Percentiles rank a stretch among this genome's conserved stretches.
Evolutionary conservation across 2,113 vertebrate species (phyloP).

Genomic region (Eira barbara): DNA sequence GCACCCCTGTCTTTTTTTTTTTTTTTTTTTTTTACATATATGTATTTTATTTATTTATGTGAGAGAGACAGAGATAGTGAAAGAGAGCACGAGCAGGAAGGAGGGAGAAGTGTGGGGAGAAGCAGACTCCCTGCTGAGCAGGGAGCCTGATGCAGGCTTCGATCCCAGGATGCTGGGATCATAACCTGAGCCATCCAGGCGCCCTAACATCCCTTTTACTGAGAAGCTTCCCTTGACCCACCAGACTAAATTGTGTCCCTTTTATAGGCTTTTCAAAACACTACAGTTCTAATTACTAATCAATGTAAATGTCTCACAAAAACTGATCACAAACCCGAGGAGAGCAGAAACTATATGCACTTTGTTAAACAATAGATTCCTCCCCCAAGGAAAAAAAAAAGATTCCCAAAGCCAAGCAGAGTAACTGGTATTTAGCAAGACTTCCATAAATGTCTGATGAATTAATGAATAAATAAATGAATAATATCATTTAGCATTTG

Average conservation of each 20-base stretch:
- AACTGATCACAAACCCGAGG: not conserved
- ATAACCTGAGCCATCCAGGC: too few species aligned
- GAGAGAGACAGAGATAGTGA: too few species aligned
- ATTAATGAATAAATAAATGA: conserved; percentile 13
- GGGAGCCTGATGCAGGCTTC: too few species aligned
- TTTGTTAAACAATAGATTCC: conserved; percentile 34
- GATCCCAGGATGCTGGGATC: too few species aligned
- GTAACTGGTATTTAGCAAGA: not conserved
- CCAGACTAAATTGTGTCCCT: not conserved
- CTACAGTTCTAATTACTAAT: conserved; percentile 47
- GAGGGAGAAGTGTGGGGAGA: too few species aligned
- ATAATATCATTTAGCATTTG: conserved; percentile 23
- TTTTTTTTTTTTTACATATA: too few species aligned
- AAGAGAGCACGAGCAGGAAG: too few species aligned
- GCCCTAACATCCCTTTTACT: not conserved
- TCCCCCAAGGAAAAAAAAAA: too few species aligned
- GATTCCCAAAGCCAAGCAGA: conserved; percentile 24
- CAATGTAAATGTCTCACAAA: conserved; percentile 27
- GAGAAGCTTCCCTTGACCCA: not conserved
- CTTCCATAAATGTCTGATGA: conserved; percentile 11
- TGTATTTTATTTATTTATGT: too few species aligned
- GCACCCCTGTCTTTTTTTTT: too few species aligned
- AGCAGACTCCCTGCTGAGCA: too few species aligned
- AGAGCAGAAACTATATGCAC: not conserved
- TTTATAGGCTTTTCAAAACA: conserved; percentile 25